Evolutionary conservation across 2,888 invertebrate species (phyloP), one percentile per base, ranked within the genome.

Genomic region (Sipha maydis): DNA sequence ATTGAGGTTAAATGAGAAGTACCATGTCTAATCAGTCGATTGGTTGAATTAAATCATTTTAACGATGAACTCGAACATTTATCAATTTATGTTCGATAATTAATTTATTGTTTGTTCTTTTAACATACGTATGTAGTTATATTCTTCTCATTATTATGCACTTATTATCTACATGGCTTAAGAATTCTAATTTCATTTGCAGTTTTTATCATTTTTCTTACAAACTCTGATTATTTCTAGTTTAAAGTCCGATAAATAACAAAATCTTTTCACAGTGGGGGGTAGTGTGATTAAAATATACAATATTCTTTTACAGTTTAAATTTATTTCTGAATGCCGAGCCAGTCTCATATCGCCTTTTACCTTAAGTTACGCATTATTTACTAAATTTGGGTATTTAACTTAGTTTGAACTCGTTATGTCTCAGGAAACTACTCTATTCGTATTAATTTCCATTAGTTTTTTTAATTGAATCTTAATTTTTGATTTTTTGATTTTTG

Each of bases 401-500:
- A 61, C 61, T 61, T 79, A 31, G 31, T 31, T 25, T 11, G 56
- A 7, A 31, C 14, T 31, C 78, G 14, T 54, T 56, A 56, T 56
- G 34, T 21, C 25, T 61, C 61, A 14, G 48, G 14, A 48, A 48
- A 48, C 48, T 41, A 8, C 41, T 48, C 48, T 14, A 48, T 14
- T 1, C 48, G 48, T 61, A 61, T 61, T n/a, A 69, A 69, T 17
- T 80, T 25, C 67, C 11, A 19, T 67, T 0, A 17, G 17, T 82
- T 41, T 3, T 28, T 41, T 71, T 48, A 83, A 83, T 71, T 31
- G 41, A 83, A 71, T 48, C 69, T 71, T 48, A n/a, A n/a, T n/a
- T n/a, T n/a, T n/a, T n/a, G n/a, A n/a, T n/a, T n/a, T n/a, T n/a
- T n/a, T 1, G 21, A 25, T 71, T 83, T 83, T 25, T 17, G 41